Base-by-base conservation (phyloP, 35 echinoderm and acorn worm species). In the Apostichopus japonicus region DNA sequence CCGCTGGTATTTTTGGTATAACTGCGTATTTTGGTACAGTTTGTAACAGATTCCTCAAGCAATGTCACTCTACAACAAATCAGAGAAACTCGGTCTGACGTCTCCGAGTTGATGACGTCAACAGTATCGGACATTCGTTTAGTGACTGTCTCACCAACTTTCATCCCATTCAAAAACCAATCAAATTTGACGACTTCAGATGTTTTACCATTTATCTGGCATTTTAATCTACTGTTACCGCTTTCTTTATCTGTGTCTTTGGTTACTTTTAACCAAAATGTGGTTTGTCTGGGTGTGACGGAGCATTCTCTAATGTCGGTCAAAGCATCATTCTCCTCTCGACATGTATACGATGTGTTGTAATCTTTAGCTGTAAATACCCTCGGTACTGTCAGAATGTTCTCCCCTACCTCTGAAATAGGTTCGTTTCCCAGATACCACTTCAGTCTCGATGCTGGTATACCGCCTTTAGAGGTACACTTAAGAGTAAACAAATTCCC, bases 81-180 rank as follows among this genome's bases (percentile, higher is more conserved):
- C 23, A 25, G n/a, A 2, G 88, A 19, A 10, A 25, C 67, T 5
- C 11, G 73, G 14, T 90, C 88, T 44, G 33, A 44, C 16, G 86
- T 73, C 33, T 55, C 53, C 9, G 63, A 75, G 10, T 58, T 58
- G 24, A 87, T 65, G 8, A 62, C 63, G 7, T n/a, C 51, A 23
- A 87, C 63, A 44, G 33, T 44, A 71, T 65, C 86, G 14, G 56
- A 87, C 63, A 15, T 56, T 25, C 25, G 58, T 56, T 63, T 62
- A n/a, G 56, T 71, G 15, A 58, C 56, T 22, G 86, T 27, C 21
- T 51, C 24, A 16, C 86, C 86, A 19, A 90, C 88, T n/a, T 55
- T 73, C 23, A 90, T 90, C 53, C 72, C 88, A 67, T 90, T 90
- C 8, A 90, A 56, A 78, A 90, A 90, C 88, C 88, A 90, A 22